Evolutionary conservation across 2,113 vertebrate species (phyloP).

Genomic region (Campylomormyrus tamandua): DNA sequence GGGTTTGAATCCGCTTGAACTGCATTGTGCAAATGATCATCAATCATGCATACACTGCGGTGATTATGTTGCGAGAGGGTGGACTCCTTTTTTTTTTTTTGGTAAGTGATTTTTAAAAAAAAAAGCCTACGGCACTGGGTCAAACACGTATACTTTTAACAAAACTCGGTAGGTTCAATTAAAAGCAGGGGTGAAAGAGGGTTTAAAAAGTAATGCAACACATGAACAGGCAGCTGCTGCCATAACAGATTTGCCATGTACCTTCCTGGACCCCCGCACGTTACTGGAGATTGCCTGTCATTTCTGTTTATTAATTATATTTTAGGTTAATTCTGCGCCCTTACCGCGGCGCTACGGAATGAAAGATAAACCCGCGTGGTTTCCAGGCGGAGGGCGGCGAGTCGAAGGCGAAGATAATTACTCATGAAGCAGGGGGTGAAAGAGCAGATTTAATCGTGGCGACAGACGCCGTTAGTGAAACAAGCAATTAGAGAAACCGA

Average conservation of each 20-base stretch:
- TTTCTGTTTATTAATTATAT: neutral
- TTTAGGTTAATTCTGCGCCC: conserved; percentile 20
- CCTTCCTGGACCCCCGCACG: neutral
- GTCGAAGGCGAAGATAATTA: conserved; percentile 22
- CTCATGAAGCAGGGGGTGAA: conserved; percentile 16
- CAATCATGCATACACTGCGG: neutral
- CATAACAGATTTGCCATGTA: neutral
- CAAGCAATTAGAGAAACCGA: conserved; percentile 19
- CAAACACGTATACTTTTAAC: neutral
- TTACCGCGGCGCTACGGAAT: neutral
- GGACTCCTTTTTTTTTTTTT: neutral
- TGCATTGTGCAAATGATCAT: conserved; percentile 3
- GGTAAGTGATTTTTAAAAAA: neutral
- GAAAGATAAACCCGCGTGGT: neutral
- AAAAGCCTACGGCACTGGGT: neutral
- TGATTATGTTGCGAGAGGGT: neutral
- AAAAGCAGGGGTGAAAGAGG: neutral
- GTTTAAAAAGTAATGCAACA: neutral
- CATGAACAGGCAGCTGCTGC: neutral
- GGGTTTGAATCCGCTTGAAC: neutral
- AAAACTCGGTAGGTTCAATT: neutral
- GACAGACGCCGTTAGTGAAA: conserved; percentile 16
- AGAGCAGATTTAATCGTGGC: conserved; percentile 24
- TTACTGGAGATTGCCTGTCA: neutral
- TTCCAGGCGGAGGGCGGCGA: conserved; percentile 7